These are phyloP conservation scores for Latrodectus elegans DNA, from an alignment of 2,888 invertebrate species.

Conservation along the genomic window DNA sequence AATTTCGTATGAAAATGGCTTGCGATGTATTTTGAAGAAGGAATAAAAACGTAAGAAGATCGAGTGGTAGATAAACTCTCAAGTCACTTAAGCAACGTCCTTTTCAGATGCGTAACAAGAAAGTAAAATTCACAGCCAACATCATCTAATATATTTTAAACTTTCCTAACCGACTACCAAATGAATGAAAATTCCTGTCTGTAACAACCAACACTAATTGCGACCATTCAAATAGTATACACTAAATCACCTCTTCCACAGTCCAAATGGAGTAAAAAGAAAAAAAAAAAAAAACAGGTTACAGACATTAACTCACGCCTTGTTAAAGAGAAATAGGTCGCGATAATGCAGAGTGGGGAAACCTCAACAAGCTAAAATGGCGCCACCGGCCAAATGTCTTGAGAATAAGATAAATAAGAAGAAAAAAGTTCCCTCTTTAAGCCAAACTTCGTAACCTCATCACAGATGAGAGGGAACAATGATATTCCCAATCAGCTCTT, in stretches of 20 bases:
- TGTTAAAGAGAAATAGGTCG: constrained; percentile 33
- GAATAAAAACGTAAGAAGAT: too few species aligned
- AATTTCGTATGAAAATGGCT: too few species aligned
- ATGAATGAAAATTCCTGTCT: not conserved
- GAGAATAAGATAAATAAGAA: not conserved
- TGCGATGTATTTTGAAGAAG: too few species aligned
- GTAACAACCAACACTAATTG: constrained; percentile 20
- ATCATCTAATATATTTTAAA: not conserved
- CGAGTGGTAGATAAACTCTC: too few species aligned
- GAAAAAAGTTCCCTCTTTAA: not conserved
- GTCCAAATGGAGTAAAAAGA: not conserved
- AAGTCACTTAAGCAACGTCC: too few species aligned
- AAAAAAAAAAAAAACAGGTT: not conserved
- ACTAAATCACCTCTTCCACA: constrained; percentile 20
- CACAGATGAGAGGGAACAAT: constrained; percentile 27
- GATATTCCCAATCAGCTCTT: constrained; percentile 42
- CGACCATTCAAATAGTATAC: constrained; percentile 11
- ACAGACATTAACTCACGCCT: constrained; percentile 13
- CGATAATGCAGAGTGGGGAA: not conserved
- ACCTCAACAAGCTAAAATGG: not conserved
- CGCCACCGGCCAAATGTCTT: not conserved
- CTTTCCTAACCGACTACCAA: not conserved
- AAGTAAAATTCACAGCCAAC: too few species aligned
- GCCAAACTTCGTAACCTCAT: constrained; percentile 41
- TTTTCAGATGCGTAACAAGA: too few species aligned